phyloP scores from a whole-genome alignment of 2,797 vertebrate genomes.

The Chanos chanos region DNA sequence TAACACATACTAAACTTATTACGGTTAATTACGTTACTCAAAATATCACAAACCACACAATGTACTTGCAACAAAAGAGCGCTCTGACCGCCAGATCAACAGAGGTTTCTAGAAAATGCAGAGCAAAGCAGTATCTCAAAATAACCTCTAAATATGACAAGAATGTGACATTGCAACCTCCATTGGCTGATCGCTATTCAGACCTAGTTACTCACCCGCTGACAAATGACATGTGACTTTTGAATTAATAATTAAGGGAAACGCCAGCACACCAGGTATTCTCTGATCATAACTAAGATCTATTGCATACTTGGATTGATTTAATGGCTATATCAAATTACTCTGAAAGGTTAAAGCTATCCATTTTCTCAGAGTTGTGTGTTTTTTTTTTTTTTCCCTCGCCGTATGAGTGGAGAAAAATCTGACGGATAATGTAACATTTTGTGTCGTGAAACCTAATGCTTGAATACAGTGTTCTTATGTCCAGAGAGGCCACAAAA shows the following conservation, averaged over 20 bases:
- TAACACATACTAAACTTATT: neutral
- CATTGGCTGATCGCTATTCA: constrained; percentile 1
- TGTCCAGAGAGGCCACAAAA: too few species aligned
- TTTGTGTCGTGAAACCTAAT: constrained; percentile 52
- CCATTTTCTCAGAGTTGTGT: constrained; percentile 62
- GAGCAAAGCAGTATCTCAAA: too few species aligned
- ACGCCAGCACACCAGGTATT: constrained; percentile 42
- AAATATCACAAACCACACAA: too few species aligned
- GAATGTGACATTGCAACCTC: neutral
- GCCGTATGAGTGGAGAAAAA: constrained; percentile 37
- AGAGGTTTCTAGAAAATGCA: too few species aligned
- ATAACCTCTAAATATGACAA: neutral
- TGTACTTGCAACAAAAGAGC: too few species aligned
- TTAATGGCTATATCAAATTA: constrained; percentile 70
- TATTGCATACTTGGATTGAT: constrained; percentile 60
- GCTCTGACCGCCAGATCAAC: too few species aligned
- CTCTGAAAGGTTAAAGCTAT: constrained; percentile 72
- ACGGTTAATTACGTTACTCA: neutral
- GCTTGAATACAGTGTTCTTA: too few species aligned
- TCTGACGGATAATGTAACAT: constrained; percentile 47
- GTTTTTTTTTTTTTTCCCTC: constrained; percentile 57
- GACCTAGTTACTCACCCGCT: too few species aligned
- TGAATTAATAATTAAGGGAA: constrained; percentile 46
- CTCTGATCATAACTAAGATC: constrained; percentile 58
- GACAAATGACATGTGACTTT: constrained; percentile 43